phyloP scores from a whole-genome alignment of 1,140 invertebrate species.

The Phthorimaea operculella region DNA sequence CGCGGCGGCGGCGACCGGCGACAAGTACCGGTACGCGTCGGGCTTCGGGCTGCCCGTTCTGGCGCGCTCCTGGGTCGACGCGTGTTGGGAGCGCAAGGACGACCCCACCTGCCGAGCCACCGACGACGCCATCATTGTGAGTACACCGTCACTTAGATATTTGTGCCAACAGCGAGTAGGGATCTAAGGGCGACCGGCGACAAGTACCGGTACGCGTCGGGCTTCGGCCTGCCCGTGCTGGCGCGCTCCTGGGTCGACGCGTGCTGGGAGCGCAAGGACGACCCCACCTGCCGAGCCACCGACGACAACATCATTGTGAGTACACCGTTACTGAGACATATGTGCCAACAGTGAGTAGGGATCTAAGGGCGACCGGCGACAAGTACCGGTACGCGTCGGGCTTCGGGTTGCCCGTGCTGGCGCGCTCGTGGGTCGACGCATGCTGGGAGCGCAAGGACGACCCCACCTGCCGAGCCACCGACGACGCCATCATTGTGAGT shows the following conservation, averaged over 20 bases:
- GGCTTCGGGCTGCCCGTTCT: constrained; percentile 91
- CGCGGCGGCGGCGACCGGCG: constrained; percentile 84
- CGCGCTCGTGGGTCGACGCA: constrained; percentile 85
- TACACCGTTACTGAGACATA: no score
- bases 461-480: constrained; percentile 73
- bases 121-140: constrained; percentile 77
- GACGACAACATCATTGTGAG: constrained; percentile 76
- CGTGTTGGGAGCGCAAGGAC: constrained; percentile 83
- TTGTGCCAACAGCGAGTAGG: no score
- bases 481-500: constrained; percentile 75
- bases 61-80: constrained; percentile 86
- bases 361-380: constrained; percentile 84
- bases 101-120: constrained; percentile 75
- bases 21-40: constrained; percentile 88
- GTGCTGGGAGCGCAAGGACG: constrained; percentile 83
- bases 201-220: constrained; percentile 87
- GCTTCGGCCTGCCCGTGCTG: constrained; percentile 90
- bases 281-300: constrained; percentile 74
- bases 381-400: constrained; percentile 89
- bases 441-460: constrained; percentile 85
- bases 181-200: constrained; percentile 86
- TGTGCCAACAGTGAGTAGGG: no score
- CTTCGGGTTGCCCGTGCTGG: constrained; percentile 89
- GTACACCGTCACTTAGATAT: no score
- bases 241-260: constrained; percentile 86